phyloP scores from a whole-genome alignment of 2,888 invertebrate species.

The Eupithecia abbreviata region DNA sequence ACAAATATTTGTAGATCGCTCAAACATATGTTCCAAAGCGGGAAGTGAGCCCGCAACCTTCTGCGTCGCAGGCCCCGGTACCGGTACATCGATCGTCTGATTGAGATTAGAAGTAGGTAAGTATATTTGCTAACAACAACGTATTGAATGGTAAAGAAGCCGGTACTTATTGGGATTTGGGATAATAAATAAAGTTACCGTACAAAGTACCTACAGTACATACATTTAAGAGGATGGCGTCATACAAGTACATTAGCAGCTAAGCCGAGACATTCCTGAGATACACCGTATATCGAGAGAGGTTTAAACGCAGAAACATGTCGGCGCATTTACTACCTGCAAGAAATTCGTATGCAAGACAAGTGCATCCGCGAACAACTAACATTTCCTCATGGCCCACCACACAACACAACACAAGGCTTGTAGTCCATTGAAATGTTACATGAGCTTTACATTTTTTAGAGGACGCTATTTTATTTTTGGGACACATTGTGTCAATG shows the following conservation, averaged over 20 bases:
- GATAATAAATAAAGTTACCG: neutral
- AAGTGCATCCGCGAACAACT: slow-evolving; percentile 28
- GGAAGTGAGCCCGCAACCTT: no score
- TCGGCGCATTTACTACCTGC: slow-evolving; percentile 20
- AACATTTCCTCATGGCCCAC: slow-evolving; percentile 11
- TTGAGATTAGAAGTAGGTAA: neutral
- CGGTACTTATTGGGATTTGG: neutral
- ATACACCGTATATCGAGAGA: neutral
- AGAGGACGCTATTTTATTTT: no score
- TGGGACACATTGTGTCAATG: no score
- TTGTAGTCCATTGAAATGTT: neutral
- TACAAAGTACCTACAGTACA: neutral
- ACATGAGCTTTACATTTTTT: no score
- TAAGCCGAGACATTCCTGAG: neutral
- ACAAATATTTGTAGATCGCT: no score
- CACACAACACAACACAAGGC: neutral
- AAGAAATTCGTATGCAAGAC: slow-evolving; percentile 23
- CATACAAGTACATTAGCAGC: neutral
- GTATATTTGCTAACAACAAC: neutral
- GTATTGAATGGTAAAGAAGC: neutral
- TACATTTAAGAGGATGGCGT: neutral
- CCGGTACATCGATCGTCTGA: no score
- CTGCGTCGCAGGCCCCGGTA: no score
- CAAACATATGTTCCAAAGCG: no score
- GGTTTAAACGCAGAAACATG: slow-evolving; percentile 29